A percentile compares a stretch with the other conserved stretches of the same genome.
These are phyloP conservation scores for Invenusta paracnida DNA, from an alignment of 2,888 invertebrate genomes.

Conservation along the genomic window DNA sequence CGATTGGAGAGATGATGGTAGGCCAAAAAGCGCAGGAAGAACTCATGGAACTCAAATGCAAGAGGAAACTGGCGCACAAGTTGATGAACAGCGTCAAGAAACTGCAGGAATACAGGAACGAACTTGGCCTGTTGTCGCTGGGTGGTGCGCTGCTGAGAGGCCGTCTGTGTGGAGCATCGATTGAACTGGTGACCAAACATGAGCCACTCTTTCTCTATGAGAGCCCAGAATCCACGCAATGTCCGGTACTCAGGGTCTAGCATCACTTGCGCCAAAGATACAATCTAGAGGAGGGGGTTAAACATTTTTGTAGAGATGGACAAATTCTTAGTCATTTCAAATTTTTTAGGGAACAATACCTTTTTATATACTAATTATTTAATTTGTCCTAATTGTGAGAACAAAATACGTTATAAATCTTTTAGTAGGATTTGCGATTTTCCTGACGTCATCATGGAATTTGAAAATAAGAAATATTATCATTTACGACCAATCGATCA, in stretches of 20 bases:
- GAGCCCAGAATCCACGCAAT: slow-evolving; percentile 68
- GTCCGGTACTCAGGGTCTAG: slow-evolving; percentile 92
- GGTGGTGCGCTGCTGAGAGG: slow-evolving; percentile 76
- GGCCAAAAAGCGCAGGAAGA: slow-evolving; percentile 85
- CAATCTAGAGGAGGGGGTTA: slow-evolving; percentile 66
- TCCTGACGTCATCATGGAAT: too few species aligned
- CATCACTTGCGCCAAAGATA: slow-evolving; percentile 85
- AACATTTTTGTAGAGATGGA: too few species aligned
- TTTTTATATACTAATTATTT: too few species aligned
- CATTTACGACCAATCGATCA: too few species aligned
- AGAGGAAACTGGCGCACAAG: slow-evolving; percentile 75
- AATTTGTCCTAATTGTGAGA: too few species aligned
- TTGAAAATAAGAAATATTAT: too few species aligned
- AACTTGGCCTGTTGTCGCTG: slow-evolving; percentile 70
- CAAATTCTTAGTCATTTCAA: too few species aligned
- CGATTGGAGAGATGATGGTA: slow-evolving; percentile 89
- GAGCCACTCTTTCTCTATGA: slow-evolving; percentile 96
- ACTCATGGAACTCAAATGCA: slow-evolving; percentile 95
- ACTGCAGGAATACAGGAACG: slow-evolving; percentile 84
- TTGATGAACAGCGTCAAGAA: slow-evolving; percentile 90
- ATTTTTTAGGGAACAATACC: too few species aligned
- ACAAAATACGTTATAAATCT: too few species aligned
- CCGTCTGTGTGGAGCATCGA: not conserved
- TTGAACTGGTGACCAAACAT: slow-evolving; percentile 82
- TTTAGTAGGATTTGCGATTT: too few species aligned